A percentile compares a stretch with the other conserved stretches of the same genome.
phyloP scores from a whole-genome alignment of 2,113 vertebrate genomes.

The Microtus montanus region DNA sequence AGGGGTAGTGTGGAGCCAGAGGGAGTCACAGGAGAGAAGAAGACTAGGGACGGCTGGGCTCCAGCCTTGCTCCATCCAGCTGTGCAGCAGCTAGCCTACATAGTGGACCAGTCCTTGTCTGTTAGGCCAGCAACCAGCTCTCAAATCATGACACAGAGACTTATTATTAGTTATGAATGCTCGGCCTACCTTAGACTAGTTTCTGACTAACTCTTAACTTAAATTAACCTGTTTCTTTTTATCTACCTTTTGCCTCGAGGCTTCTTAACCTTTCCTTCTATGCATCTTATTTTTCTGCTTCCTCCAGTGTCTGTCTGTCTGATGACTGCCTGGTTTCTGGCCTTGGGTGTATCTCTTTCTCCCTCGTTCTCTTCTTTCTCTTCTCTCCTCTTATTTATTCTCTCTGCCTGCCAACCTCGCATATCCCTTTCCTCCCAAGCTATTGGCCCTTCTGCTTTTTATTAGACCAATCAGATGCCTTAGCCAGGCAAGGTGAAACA shows the following conservation, averaged over 20 bases:
- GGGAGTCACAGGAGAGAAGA: neutral
- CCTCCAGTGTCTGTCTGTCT: neutral
- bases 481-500: neutral
- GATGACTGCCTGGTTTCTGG: neutral
- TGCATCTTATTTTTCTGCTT: neutral
- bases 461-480: neutral
- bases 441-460: neutral
- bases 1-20: neutral
- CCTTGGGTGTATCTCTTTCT: neutral
- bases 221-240: neutral
- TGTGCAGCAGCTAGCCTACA: neutral
- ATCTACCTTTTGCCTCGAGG: neutral
- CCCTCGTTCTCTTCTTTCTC: neutral
- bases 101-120: neutral
- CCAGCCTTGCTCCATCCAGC: neutral
- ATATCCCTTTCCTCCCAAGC: neutral
- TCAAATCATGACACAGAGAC: neutral
- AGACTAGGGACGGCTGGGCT: neutral
- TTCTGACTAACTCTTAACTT: neutral
- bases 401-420: neutral
- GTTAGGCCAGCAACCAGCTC: neutral
- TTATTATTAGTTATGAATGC: neutral
- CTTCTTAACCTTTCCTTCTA: neutral
- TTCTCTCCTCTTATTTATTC: neutral
- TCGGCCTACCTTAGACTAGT: neutral